Conservation (phyloP, 2,888 invertebrate species). For the Tethea ocularis region DNA sequence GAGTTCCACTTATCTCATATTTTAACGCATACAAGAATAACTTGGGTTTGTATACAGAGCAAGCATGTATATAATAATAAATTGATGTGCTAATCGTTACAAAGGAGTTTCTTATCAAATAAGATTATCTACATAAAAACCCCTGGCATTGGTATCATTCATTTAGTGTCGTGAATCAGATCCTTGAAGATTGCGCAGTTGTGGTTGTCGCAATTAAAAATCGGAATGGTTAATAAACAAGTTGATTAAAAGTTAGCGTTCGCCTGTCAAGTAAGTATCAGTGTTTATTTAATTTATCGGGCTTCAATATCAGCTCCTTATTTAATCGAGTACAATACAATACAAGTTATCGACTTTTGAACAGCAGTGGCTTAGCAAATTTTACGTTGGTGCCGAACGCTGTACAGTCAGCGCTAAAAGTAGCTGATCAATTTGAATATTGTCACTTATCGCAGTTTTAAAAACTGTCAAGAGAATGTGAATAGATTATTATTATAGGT, state of each 20-base stretch:
- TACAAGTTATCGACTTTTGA: background rate
- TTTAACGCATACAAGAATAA: background rate
- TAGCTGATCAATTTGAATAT: no score
- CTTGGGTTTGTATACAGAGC: background rate
- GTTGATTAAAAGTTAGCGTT: slow-evolving; percentile 11
- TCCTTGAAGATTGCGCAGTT: slow-evolving; percentile 46
- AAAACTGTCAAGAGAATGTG: no score
- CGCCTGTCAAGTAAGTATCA: slow-evolving; percentile 3
- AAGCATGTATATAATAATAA: slow-evolving; percentile 16
- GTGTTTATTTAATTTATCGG: slow-evolving; percentile 3
- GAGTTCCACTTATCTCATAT: no score
- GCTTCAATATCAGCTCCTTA: background rate
- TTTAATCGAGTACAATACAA: background rate
- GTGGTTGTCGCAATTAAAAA: slow-evolving; percentile 25
- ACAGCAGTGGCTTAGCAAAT: background rate
- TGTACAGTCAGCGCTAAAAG: no score
- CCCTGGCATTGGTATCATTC: slow-evolving; percentile 61
- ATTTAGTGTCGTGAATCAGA: slow-evolving; percentile 66
- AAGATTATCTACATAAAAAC: slow-evolving; percentile 79
- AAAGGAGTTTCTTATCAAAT: slow-evolving; percentile 68
- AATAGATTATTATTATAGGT: no score
- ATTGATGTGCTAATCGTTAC: slow-evolving; percentile 67
- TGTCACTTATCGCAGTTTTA: no score
- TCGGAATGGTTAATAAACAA: slow-evolving; percentile 20
- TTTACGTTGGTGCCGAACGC: background rate